Conservation (phyloP, 2,888 invertebrate genomes). For the Gastracanthus pulcherrimus region DNA sequence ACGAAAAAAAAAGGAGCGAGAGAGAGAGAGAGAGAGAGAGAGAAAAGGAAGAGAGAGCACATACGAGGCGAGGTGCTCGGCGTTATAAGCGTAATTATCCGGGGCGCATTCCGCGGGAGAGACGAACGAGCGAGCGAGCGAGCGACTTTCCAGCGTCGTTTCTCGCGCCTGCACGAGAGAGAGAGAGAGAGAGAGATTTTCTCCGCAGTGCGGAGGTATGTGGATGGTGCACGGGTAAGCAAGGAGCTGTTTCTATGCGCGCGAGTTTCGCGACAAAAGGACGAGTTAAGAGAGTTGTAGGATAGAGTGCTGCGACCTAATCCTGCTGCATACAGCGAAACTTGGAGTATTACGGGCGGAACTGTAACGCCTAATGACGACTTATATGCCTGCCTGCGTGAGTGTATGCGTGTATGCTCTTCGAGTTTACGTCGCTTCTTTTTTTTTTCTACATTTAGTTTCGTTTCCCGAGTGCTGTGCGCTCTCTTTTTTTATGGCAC, state of each 20-base stretch:
- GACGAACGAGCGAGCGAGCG: too few species aligned
- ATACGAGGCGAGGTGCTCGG: neutral
- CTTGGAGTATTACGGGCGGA: too few species aligned
- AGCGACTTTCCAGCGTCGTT: neutral
- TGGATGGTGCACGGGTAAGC: too few species aligned
- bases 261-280: neutral
- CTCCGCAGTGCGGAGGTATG: too few species aligned
- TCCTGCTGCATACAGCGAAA: too few species aligned
- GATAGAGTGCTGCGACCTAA: neutral
- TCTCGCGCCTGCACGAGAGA: neutral
- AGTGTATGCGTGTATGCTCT: too few species aligned
- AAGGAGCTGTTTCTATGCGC: too few species aligned
- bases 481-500: neutral
- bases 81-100: constrained; percentile 24
- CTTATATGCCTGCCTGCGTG: neutral
- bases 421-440: too few species aligned
- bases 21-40: too few species aligned
- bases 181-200: too few species aligned
- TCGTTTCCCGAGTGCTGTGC: neutral
- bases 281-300: neutral
- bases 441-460: neutral
- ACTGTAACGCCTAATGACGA: constrained; percentile 6
- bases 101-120: constrained; percentile 20
- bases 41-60: neutral
- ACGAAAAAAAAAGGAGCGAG: constrained; percentile 26